A percentile compares a stretch with the other conserved stretches of the same genome.
Conservation (phyloP, 2,113 vertebrate species). For the Nesoenas mayeri region DNA sequence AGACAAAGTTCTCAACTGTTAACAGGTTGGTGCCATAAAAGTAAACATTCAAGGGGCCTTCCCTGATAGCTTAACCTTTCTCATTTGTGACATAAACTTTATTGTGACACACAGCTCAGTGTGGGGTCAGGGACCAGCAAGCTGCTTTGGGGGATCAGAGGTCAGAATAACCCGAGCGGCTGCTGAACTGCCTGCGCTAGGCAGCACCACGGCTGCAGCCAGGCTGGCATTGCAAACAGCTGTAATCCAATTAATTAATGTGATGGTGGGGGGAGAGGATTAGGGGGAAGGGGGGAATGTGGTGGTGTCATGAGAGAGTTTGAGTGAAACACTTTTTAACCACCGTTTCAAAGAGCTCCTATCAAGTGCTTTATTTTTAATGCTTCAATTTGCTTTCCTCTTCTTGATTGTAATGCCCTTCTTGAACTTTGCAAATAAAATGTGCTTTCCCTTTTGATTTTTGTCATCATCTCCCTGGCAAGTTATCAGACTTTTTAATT, state of each 20-base stretch:
- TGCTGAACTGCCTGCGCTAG: neutral
- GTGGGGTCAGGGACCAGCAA: neutral
- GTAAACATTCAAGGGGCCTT: neutral
- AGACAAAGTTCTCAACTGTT: neutral
- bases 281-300: neutral
- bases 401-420: slow-evolving; percentile 65
- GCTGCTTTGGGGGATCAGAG: neutral
- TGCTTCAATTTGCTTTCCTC: slow-evolving; percentile 55
- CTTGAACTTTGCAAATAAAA: slow-evolving; percentile 66
- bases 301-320: neutral
- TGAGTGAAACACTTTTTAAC: slow-evolving; percentile 5
- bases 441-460: slow-evolving; percentile 63
- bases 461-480: slow-evolving; percentile 58
- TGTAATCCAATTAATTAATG: neutral
- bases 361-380: slow-evolving; percentile 65
- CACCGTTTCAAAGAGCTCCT: neutral
- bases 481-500: slow-evolving; percentile 55
- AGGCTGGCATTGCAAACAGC: fast-evolving
- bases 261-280: fast-evolving
- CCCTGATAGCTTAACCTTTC: neutral
- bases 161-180: neutral
- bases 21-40: neutral
- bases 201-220: fast-evolving
- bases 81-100: neutral
- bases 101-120: neutral